phyloP scores from a whole-genome alignment of 2,113 vertebrate species.

The Sylvicapra grimmia region DNA sequence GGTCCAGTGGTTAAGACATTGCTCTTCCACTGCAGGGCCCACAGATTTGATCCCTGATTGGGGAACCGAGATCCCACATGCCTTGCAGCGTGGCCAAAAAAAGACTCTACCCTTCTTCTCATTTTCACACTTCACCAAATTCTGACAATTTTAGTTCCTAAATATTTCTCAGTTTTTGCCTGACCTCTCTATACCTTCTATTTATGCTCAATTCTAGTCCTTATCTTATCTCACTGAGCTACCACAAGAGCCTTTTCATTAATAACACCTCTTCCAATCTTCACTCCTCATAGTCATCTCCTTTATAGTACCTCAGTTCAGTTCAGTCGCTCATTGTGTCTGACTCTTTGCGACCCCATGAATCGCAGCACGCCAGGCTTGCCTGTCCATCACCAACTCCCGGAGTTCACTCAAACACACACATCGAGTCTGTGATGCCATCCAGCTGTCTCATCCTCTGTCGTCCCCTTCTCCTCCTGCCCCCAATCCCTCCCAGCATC shows the following conservation, averaged over 20 bases:
- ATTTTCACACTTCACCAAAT: not conserved
- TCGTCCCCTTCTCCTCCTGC: too few species aligned
- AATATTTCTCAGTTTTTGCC: not conserved
- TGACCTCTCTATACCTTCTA: not conserved
- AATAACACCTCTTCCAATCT: not conserved
- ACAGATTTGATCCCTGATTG: not conserved
- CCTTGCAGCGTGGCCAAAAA: not conserved
- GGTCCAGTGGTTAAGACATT: not conserved
- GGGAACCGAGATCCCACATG: not conserved
- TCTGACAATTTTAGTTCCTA: not conserved
- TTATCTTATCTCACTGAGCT: not conserved
- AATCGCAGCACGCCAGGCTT: too few species aligned
- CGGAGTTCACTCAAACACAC: too few species aligned
- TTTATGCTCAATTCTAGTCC: not conserved
- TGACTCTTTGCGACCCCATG: too few species aligned
- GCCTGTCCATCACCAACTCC: too few species aligned
- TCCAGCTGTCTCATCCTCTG: too few species aligned
- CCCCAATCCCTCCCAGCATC: too few species aligned
- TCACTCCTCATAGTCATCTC: not conserved
- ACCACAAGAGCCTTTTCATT: not conserved
- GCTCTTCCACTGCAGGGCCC: not conserved
- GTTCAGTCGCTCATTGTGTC: too few species aligned
- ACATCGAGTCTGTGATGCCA: too few species aligned
- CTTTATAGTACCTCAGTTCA: not conserved
- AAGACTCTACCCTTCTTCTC: not conserved